Base-by-base conservation (phyloP, 2,888 invertebrate genomes). In the Cryptosula pallasiana region DNA sequence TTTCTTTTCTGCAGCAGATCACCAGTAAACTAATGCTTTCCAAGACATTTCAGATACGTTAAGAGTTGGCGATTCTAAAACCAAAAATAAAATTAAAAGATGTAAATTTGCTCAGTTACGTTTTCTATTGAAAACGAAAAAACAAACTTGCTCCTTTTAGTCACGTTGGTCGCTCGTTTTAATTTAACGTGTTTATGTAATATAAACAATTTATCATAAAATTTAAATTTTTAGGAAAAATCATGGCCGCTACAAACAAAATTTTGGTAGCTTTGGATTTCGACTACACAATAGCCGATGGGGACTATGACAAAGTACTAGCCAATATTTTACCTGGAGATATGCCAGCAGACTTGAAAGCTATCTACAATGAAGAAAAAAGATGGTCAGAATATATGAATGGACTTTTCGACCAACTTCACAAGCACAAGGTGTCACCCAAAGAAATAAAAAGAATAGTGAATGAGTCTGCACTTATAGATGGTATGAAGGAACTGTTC, bases 381-480 rank as follows among this genome's bases (percentile, higher is more conserved):
- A 87, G 87, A 71, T 90, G 90, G 35, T 92, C 92, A 92, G 91
- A 90, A 0, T 92, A 90, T 79, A 92, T 92, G 92, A 88, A 88
- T 73, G 89, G 88, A 76, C 87, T 92, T 16, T 92, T 92, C 79
- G 84, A 88, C 72, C 83, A 82, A 75, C 82, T 86, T 0, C 80
- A 90, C 78, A 79, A 83, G 69, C 83, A 88, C 76, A 86, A 87
- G 5, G 86, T 89, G 13, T 84, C 84, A 0, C 84, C 86, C 71
- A 79, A 86, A 0, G 82, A 87, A 34, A 89, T 91, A 32, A 83
- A 86, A 23, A 79, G 84, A 25, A 86, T 88, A 2, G 87, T 92
- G 69, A 81, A 77, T 25, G 79, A 86, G 23, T 88, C 91, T 70
- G 87, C 88, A 0, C 87, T 90, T 32, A 89, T 89, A 0, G 80